A percentile compares a stretch with the other conserved stretches of the same genome.
Conservation (phyloP, 2,113 vertebrate genomes). For the Sula dactylatra region DNA sequence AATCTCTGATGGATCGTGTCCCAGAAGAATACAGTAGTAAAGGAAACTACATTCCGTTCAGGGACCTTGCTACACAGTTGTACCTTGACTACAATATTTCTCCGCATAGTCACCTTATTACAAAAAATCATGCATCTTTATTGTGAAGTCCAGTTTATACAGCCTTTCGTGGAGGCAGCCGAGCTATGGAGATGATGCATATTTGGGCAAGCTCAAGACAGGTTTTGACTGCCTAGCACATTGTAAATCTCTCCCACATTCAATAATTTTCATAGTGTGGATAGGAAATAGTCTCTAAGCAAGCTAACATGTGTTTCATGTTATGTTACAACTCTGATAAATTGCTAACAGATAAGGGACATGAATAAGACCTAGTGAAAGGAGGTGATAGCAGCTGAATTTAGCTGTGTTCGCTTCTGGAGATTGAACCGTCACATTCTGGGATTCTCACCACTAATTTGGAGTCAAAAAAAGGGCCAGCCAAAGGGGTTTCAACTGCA, state of each 20-base stretch:
- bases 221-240: not conserved
- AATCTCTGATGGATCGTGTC: not conserved
- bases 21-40: not conserved
- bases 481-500: not conserved
- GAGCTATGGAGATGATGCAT: not conserved
- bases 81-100: not conserved
- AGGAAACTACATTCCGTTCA: not conserved
- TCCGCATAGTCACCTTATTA: not conserved
- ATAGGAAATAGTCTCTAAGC: not conserved
- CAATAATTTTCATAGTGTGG: not conserved
- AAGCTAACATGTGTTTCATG: slow-evolving; percentile 1
- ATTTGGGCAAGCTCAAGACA: not conserved
- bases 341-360: slow-evolving; percentile 6
- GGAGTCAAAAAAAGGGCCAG: not conserved
- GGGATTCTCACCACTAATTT: not conserved
- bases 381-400: not conserved
- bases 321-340: not conserved
- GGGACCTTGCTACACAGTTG: not conserved
- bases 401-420: not conserved
- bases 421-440: not conserved
- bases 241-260: not conserved
- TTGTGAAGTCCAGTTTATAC: not conserved
- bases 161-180: not conserved
- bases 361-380: not conserved
- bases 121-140: not conserved